These are phyloP conservation scores for Ailurus styani DNA, from an alignment of 2,113 vertebrate species.

Conservation along the genomic window DNA sequence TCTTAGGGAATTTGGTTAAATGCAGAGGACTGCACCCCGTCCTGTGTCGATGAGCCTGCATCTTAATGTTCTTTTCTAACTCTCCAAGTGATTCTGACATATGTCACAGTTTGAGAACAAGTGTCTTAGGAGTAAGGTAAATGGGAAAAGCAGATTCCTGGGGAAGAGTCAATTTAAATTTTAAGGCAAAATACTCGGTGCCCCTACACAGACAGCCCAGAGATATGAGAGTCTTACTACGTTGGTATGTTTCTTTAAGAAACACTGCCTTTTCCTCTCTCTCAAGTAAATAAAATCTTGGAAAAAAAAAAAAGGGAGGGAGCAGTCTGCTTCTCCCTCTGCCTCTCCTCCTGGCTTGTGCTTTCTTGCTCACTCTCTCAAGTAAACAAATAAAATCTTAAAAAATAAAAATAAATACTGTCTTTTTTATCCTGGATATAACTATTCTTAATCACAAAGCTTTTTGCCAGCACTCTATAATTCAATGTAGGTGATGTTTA, in stretches of 20 bases:
- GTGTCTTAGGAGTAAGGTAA: background rate
- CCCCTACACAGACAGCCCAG: background rate
- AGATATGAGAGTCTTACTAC: background rate
- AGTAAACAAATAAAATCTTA: background rate
- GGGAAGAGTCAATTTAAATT: background rate
- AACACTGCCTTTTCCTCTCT: background rate
- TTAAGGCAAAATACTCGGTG: background rate
- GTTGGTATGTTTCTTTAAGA: background rate
- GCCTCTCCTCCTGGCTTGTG: background rate
- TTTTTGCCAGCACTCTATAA: background rate
- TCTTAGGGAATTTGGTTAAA: background rate
- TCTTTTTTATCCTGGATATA: background rate
- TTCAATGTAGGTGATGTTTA: background rate
- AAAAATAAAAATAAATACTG: background rate
- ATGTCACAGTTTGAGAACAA: background rate
- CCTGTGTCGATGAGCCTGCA: rapidly evolving
- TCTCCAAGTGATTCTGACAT: background rate
- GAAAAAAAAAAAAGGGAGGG: background rate
- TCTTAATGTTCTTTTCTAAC: background rate
- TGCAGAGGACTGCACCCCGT: background rate
- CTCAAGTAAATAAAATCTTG: background rate
- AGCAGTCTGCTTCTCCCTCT: background rate
- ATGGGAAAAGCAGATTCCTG: background rate
- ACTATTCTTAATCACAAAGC: background rate
- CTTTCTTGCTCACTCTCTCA: background rate